Conservation (phyloP, 1,140 invertebrate species). For the Drosophila ambigua region DNA sequence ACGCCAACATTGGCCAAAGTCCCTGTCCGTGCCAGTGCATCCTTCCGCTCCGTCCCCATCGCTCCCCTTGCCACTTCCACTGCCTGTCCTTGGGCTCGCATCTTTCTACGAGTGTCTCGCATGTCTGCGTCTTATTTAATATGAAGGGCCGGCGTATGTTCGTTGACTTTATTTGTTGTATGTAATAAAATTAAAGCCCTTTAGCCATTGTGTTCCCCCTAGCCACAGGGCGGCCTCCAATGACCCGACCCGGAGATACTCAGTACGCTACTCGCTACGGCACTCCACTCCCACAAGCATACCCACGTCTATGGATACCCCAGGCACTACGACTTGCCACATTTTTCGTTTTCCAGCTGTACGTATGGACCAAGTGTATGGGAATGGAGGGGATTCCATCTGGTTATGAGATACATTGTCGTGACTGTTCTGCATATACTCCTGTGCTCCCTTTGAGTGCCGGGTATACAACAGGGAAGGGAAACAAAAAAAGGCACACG, state of each 20-base stretch:
- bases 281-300: not conserved
- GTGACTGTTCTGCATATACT: not conserved
- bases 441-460: too few relatives aligned
- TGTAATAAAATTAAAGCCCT: slow-evolving; percentile 83
- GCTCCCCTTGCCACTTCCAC: not conserved
- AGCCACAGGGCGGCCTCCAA: too few relatives aligned
- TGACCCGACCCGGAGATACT: too few relatives aligned
- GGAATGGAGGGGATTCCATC: too few relatives aligned
- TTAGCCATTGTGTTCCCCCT: slow-evolving; percentile 74
- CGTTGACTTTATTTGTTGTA: slow-evolving; percentile 81
- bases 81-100: not conserved
- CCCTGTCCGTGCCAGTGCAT: slow-evolving; percentile 1
- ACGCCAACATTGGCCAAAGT: slow-evolving; percentile 62
- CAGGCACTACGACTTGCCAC: too few relatives aligned
- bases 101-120: not conserved
- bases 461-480: not conserved
- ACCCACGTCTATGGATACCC: too few relatives aligned
- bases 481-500: slow-evolving; percentile 35
- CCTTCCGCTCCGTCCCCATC: not conserved
- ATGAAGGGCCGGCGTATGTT: slow-evolving; percentile 70
- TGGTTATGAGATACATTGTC: too few relatives aligned
- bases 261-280: too few relatives aligned
- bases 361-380: not conserved
- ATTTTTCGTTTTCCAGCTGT: too few relatives aligned
- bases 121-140: slow-evolving; percentile 74